Evolutionary conservation across 2,888 invertebrate species (phyloP).

Genomic region (Eretmocerus hayati): DNA sequence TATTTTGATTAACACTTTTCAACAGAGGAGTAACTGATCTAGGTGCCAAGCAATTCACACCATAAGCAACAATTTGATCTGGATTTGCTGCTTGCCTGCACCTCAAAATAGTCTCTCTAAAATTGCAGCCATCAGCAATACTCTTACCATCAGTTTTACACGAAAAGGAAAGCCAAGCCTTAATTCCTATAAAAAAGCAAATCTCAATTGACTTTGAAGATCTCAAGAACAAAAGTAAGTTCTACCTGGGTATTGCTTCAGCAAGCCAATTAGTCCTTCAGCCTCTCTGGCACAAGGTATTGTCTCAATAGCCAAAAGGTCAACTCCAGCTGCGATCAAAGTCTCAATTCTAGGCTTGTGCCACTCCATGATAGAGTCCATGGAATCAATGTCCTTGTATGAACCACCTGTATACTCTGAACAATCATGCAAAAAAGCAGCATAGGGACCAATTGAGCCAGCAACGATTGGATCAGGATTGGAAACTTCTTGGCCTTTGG

Average conservation of each 20-base stretch:
- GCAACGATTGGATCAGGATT: slow-evolving; percentile 59
- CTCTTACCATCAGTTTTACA: slow-evolving; percentile 60
- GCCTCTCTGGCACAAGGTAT: slow-evolving; percentile 83
- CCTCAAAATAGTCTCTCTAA: slow-evolving; percentile 63
- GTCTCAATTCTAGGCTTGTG: slow-evolving; percentile 76
- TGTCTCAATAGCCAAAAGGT: slow-evolving; percentile 84
- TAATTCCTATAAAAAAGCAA: slow-evolving; percentile 41
- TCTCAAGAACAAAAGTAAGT: not conserved
- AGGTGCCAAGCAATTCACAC: slow-evolving; percentile 81
- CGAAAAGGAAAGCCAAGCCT: slow-evolving; percentile 84
- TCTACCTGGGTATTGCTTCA: slow-evolving; percentile 66
- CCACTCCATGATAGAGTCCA: slow-evolving; percentile 67
- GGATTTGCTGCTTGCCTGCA: slow-evolving; percentile 57
- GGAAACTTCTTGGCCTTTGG: slow-evolving; percentile 19
- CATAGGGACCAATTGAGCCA: slow-evolving; percentile 89
- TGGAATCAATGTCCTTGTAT: slow-evolving; percentile 62
- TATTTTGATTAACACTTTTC: slow-evolving; percentile 50
- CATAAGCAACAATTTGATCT: slow-evolving; percentile 75
- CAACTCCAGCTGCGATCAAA: slow-evolving; percentile 72
- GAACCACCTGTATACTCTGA: slow-evolving; percentile 92
- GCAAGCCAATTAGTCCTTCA: slow-evolving; percentile 68
- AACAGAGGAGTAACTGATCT: slow-evolving; percentile 58
- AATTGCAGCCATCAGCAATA: slow-evolving; percentile 74
- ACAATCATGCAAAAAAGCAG: slow-evolving; percentile 81
- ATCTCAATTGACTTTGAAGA: not conserved